Evolutionary conservation across 2,888 invertebrate species (phyloP), one percentile per base, ranked within the genome.

Genomic region (Herminia tarsipennalis): DNA sequence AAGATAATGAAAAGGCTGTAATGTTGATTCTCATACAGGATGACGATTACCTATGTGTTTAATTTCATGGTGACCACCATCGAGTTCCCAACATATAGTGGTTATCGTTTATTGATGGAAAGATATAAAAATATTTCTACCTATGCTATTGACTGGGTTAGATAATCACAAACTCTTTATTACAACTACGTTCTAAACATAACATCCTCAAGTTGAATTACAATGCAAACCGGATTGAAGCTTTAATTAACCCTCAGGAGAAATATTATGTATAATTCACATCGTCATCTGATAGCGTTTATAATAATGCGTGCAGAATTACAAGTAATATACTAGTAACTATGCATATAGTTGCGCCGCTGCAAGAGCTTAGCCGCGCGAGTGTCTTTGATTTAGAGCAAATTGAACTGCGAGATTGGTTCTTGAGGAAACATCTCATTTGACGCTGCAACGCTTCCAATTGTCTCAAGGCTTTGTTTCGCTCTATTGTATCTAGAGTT

Each of bases 371-470:
- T 58, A n/a, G 17, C n/a, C 27, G 30, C 59, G 72, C 70, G 66
- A 73, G 74, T 79, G 78, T 63, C 73, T 70, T 76, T 86, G 85
- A 88, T 87, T 86, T 83, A 87, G 77, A 86, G 86, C 86, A 88
- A 89, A 88, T 88, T 88, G 88, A 86, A 87, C 82, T 56, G 75
- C 73, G 76, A 80, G 82, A 88, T 88, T 87, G 88, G 84, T 81
- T 84, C 78, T 66, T 73, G 73, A 73, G 73, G 71, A 77, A 81
- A 83, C 83, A 82, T 87, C 87, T 87, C 80, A 86, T 88, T 88
- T 87, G 88, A 83, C 81, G 86, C 77, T 83, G 86, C 86, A 79
- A 71, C 78, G 86, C 81, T 83, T 81, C 82, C 82, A 84, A 86
- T 85, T 86, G 86, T 86, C 83, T 83, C 78, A 66, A 66, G 65